These are phyloP conservation scores for Allobates femoralis DNA, from an alignment of 2,797 vertebrate genomes.

Conservation along the genomic window DNA sequence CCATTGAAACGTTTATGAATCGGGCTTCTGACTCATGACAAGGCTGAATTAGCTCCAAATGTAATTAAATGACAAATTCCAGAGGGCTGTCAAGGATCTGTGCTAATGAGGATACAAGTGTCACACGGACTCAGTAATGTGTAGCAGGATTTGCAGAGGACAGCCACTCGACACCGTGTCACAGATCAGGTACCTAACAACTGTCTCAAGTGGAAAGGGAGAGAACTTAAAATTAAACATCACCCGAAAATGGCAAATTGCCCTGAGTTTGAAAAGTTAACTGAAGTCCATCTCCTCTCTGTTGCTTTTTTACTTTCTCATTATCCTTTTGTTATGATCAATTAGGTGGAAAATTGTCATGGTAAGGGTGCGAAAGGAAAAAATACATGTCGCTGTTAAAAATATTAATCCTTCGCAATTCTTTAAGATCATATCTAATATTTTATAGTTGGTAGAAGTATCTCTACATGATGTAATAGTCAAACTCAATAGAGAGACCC, in stretches of 20 bases:
- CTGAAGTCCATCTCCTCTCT: background rate
- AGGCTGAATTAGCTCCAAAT: conserved; percentile 66
- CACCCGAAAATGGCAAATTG: background rate
- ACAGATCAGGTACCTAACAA: background rate
- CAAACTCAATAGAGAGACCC: background rate
- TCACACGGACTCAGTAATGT: conserved; percentile 63
- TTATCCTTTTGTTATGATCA: conserved; percentile 43
- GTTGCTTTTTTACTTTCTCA: background rate
- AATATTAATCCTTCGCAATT: conserved; percentile 27
- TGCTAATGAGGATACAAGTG: conserved; percentile 66
- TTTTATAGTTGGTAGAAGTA: background rate
- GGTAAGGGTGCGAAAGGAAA: conserved; percentile 29
- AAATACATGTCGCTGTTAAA: conserved; percentile 26
- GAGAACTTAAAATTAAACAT: conserved; percentile 66
- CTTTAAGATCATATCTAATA: conserved; percentile 19
- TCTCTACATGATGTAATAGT: background rate
- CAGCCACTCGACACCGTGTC: conserved; percentile 4
- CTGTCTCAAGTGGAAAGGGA: background rate
- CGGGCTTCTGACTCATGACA: conserved; percentile 62
- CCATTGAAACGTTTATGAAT: conserved; percentile 67
- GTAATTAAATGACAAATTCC: conserved; percentile 69
- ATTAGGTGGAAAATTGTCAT: conserved; percentile 40
- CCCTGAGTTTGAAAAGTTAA: conserved; percentile 1
- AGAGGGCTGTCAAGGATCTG: conserved; percentile 57
- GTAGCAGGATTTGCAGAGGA: conserved; percentile 7